phyloP scores from a whole-genome alignment of 2,797 vertebrate species.

The Cottoperca gobio region DNA sequence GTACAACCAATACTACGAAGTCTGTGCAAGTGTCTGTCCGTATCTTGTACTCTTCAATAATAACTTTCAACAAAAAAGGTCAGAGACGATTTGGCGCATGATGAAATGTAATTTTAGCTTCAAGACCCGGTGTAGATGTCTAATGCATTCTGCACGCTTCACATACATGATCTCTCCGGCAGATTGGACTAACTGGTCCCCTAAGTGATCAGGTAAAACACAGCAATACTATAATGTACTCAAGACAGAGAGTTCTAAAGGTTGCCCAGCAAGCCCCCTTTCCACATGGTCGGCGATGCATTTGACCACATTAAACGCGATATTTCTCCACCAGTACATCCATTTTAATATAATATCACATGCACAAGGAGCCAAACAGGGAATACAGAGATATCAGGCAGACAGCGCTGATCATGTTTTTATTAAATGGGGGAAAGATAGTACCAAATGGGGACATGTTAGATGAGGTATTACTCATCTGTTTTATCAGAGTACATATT shows the following conservation, averaged over 20 bases:
- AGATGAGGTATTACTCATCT: constrained; percentile 19
- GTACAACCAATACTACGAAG: background rate
- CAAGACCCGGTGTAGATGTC: background rate
- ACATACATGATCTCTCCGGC: constrained; percentile 19
- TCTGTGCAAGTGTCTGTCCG: background rate
- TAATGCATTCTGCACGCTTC: constrained; percentile 34
- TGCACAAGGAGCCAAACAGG: background rate
- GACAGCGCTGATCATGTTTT: background rate
- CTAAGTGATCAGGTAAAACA: constrained; percentile 6
- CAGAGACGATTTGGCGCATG: constrained; percentile 6
- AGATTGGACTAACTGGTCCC: constrained; percentile 30
- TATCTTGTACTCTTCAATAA: background rate
- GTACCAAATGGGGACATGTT: background rate
- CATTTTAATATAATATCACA: background rate
- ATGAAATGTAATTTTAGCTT: constrained; percentile 20
- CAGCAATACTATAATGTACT: background rate
- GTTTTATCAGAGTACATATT: constrained; percentile 35
- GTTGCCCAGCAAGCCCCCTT: background rate
- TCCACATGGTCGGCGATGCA: constrained; percentile 1
- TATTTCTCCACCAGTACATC: constrained; percentile 19
- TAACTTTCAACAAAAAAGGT: background rate
- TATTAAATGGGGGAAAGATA: background rate
- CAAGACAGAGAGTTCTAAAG: constrained; percentile 8
- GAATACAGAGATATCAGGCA: background rate
- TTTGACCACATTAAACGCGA: constrained; percentile 12